Conservation (phyloP, 1,140 invertebrate genomes). For the Akabosia matsudoensis region DNA sequence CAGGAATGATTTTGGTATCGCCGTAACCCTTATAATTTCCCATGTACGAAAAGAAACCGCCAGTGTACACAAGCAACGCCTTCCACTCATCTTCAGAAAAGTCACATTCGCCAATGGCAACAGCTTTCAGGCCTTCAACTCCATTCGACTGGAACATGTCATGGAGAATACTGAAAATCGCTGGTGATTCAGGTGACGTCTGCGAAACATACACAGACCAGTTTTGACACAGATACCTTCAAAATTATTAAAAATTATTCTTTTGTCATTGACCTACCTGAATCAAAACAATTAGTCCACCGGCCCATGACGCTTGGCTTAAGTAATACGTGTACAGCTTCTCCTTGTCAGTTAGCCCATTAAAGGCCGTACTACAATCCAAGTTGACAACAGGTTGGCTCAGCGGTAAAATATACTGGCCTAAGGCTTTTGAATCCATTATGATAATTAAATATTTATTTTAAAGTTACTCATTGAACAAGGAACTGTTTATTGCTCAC, state of each 20-base stretch:
- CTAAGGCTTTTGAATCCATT: slow-evolving; percentile 18
- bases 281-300: slow-evolving; percentile 75
- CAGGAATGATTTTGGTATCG: slow-evolving; percentile 89
- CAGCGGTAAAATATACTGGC: slow-evolving; percentile 67
- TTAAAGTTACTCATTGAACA: not conserved
- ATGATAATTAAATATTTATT: not conserved
- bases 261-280: slow-evolving; percentile 61
- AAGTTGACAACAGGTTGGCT: slow-evolving; percentile 77
- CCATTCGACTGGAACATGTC: slow-evolving; percentile 72
- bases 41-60: slow-evolving; percentile 75
- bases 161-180: slow-evolving; percentile 78
- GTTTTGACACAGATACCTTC: too few species aligned
- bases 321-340: slow-evolving; percentile 89
- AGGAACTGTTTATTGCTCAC: not conserved
- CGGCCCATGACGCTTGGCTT: slow-evolving; percentile 81
- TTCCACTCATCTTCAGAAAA: slow-evolving; percentile 79
- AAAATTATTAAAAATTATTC: not conserved
- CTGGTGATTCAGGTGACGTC: slow-evolving; percentile 77
- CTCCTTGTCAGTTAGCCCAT: slow-evolving; percentile 72
- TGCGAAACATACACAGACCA: too few species aligned
- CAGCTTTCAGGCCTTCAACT: slow-evolving; percentile 64
- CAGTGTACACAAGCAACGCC: slow-evolving; percentile 78
- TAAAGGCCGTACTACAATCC: slow-evolving; percentile 78
- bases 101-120: slow-evolving; percentile 60
- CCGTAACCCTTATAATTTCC: slow-evolving; percentile 94